Conservation (phyloP, 2,888 invertebrate species). For the Agrilus cyanescens region DNA sequence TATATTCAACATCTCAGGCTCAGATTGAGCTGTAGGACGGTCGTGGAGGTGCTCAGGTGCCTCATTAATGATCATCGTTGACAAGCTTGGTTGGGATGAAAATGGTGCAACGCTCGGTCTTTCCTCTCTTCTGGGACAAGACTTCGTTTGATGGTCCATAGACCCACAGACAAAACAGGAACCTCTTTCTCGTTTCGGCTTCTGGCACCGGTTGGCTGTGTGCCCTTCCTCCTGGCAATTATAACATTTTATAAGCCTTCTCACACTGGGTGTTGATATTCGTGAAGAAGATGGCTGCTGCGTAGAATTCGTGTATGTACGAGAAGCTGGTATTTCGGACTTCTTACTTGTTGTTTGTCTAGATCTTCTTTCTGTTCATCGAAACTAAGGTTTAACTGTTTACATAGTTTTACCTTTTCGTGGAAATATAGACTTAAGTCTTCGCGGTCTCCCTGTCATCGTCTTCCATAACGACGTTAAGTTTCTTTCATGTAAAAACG, state of each 20-base stretch:
- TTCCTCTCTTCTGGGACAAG: neutral
- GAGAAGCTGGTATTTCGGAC: too few relatives aligned
- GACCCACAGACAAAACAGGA: neutral
- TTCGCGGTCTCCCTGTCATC: too few relatives aligned
- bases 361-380: neutral
- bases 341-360: too few relatives aligned
- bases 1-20: too few relatives aligned
- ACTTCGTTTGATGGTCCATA: neutral
- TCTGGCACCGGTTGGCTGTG: neutral
- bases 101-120: too few relatives aligned
- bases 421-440: neutral
- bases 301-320: too few relatives aligned
- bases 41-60: too few relatives aligned
- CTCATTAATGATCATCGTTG: too few relatives aligned
- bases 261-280: neutral
- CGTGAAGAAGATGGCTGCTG: neutral
- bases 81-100: too few relatives aligned
- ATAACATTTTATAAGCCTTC: neutral
- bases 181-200: neutral
- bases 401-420: neutral
- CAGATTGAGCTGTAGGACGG: too few relatives aligned
- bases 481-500: neutral
- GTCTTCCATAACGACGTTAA: neutral
- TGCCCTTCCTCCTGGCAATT: constrained; percentile 1
- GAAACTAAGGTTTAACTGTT: neutral